Evolutionary conservation across 2,888 invertebrate species (phyloP).

Genomic region (Chloromyia formosa): DNA sequence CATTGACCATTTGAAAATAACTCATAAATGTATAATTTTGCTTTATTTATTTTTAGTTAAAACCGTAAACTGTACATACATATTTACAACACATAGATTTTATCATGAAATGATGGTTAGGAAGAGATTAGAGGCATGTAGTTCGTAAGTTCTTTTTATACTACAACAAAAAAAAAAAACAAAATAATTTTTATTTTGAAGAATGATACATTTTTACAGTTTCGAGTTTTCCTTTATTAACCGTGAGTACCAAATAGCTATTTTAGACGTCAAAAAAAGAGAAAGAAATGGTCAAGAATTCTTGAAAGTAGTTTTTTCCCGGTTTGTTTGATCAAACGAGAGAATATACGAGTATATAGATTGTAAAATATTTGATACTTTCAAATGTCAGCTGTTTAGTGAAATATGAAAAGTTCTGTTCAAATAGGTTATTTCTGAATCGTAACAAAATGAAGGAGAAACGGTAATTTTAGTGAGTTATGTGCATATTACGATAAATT

Average conservation of each 20-base stretch:
- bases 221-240: conserved; percentile 5
- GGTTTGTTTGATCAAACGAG: no score
- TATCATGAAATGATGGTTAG: conserved; percentile 22
- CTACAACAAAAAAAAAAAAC: not conserved
- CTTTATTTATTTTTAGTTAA: not conserved
- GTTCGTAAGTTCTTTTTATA: not conserved
- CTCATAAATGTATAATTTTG: not conserved
- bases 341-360: no score
- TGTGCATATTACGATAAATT: no score
- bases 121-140: conserved; percentile 20
- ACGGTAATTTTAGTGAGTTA: no score
- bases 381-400: no score
- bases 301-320: no score
- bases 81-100: not conserved
- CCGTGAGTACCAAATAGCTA: conserved; percentile 6
- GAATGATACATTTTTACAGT: not conserved
- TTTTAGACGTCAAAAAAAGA: not conserved
- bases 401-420: no score
- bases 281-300: no score
- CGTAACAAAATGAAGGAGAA: no score
- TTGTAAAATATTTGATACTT: no score
- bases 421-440: no score
- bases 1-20: not conserved
- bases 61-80: no score
- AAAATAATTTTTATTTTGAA: conserved; percentile 1